Conservation (phyloP, 92 coral and sea anemone genomes). For the Anthopleura xanthogrammica region DNA sequence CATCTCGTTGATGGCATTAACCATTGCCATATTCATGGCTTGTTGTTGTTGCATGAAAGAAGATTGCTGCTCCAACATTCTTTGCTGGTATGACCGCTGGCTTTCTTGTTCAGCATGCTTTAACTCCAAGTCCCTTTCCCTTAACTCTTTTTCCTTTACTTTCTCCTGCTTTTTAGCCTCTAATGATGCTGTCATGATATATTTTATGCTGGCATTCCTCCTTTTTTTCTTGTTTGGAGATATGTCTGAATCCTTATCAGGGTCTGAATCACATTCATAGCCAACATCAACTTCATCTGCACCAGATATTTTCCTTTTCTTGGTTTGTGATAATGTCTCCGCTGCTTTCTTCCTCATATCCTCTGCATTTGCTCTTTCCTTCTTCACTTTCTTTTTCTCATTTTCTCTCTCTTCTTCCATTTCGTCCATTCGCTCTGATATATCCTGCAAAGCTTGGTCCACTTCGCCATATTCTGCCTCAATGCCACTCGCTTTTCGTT, state of each 20-base stretch:
- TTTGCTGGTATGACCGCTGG: background rate
- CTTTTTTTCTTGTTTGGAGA: background rate
- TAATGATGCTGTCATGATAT: background rate
- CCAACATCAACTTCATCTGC: background rate
- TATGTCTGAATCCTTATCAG: background rate
- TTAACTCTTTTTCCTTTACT: background rate
- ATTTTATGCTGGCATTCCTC: background rate
- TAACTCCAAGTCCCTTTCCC: background rate
- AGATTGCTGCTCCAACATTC: background rate
- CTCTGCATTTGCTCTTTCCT: slow-evolving; percentile 6
- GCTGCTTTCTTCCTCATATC: slow-evolving; percentile 18
- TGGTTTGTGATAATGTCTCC: slow-evolving; percentile 9
- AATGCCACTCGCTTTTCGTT: background rate
- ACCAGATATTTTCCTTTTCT: slow-evolving; percentile 3
- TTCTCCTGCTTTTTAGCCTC: background rate
- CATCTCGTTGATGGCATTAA: background rate
- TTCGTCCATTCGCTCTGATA: background rate
- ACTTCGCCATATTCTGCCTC: background rate
- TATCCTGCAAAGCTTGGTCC: background rate
- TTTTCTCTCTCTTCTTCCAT: background rate
- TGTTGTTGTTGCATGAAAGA: slow-evolving; percentile 8
- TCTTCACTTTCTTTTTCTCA: slow-evolving; percentile 7
- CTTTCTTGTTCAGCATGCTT: background rate
- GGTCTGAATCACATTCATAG: background rate
- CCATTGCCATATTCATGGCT: background rate